Percentiles rank a stretch among this genome's conserved stretches.
These are phyloP conservation scores for Centropyge bicolor DNA, from an alignment of 2,797 vertebrate genomes.

Conservation along the genomic window DNA sequence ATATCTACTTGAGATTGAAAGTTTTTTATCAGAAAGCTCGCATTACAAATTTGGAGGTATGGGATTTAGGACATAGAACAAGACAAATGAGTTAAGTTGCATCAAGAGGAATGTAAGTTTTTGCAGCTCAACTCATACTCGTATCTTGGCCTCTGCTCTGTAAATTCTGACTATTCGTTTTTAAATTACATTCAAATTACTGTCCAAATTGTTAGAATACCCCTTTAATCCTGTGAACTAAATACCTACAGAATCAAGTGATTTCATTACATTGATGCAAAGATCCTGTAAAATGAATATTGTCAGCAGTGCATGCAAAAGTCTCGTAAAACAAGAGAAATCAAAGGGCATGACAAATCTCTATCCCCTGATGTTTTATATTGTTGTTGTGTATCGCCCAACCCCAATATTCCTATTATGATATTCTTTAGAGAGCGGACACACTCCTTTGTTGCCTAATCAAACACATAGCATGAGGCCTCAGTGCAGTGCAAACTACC, in stretches of 20 bases:
- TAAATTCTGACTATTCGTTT: background rate
- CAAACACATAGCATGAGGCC: constrained; percentile 19
- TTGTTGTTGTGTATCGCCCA: background rate
- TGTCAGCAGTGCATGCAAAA: background rate
- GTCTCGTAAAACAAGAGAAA: background rate
- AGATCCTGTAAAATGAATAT: constrained; percentile 4
- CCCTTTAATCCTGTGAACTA: background rate
- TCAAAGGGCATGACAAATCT: constrained; percentile 1
- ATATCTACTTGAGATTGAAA: background rate
- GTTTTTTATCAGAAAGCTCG: background rate
- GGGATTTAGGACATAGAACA: background rate
- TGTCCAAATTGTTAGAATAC: background rate
- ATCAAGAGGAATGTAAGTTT: constrained; percentile 10
- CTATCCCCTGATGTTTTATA: background rate
- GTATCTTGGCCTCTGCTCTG: background rate
- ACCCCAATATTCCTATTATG: constrained; percentile 10
- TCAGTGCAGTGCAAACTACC: constrained; percentile 11
- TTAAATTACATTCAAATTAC: background rate
- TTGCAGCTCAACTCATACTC: background rate
- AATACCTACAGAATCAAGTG: constrained; percentile 16
- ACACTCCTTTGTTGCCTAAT: constrained; percentile 45
- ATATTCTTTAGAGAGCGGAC: constrained; percentile 39
- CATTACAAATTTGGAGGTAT: background rate
- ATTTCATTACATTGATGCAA: background rate
- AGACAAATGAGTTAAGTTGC: background rate